Percentiles rank a stretch among this genome's conserved stretches.
phyloP scores from a whole-genome alignment of 2,888 invertebrate species.

The Caenorhabditis uteleia region DNA sequence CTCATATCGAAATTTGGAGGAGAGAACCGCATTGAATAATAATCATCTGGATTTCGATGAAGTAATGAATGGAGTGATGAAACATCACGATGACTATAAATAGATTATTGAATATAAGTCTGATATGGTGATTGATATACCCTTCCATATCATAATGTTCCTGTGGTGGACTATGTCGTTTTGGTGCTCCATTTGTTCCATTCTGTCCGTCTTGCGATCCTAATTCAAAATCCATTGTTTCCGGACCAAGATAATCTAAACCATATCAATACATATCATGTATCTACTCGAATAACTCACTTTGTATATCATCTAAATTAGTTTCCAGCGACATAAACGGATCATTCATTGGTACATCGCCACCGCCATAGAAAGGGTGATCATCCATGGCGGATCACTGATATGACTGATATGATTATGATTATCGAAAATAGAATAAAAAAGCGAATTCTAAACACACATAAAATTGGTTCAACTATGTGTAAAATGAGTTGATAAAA shows the following conservation, averaged over 20 bases:
- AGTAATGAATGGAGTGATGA: slow-evolving; percentile 22
- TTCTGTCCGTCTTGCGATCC: not conserved
- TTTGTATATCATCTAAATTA: slow-evolving; percentile 59
- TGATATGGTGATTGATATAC: not conserved
- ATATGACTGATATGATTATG: no score
- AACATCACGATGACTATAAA: slow-evolving; percentile 10
- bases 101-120: not conserved
- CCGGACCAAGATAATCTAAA: not conserved
- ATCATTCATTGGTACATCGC: slow-evolving; percentile 51
- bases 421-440: not conserved
- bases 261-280: not conserved
- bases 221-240: slow-evolving; percentile 27
- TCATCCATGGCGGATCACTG: slow-evolving; percentile 1
- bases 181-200: not conserved
- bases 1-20: slow-evolving; percentile 31
- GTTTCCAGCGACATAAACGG: slow-evolving; percentile 63
- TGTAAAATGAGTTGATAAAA: no score
- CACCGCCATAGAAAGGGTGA: not conserved
- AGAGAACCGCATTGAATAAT: slow-evolving; percentile 29
- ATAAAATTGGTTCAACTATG: not conserved
- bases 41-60: slow-evolving; percentile 13
- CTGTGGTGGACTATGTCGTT: slow-evolving; percentile 50
- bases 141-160: slow-evolving; percentile 43
- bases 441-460: not conserved
- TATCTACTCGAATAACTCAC: slow-evolving; percentile 8